Evolutionary conservation across 2,113 vertebrate genomes (phyloP).

Genomic region (Rattus rattus): DNA sequence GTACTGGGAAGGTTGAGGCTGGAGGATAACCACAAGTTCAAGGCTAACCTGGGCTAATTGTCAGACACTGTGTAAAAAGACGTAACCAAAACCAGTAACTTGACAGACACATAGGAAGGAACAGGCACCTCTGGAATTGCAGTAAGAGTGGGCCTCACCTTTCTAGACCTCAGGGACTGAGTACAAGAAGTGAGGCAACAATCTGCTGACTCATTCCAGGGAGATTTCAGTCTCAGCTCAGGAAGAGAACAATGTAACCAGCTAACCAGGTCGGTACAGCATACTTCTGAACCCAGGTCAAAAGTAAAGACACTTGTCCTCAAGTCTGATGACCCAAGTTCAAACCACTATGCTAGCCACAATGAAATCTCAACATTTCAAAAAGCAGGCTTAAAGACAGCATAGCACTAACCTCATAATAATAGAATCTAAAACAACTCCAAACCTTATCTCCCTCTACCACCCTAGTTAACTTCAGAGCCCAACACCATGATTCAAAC

Average conservation of each 20-base stretch:
- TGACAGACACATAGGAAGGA: background rate
- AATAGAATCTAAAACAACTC: background rate
- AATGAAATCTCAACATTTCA: background rate
- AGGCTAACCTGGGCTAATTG: background rate
- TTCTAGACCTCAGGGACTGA: background rate
- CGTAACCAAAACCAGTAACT: background rate
- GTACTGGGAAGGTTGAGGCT: background rate
- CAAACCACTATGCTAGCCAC: background rate
- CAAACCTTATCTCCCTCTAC: background rate
- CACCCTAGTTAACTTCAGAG: background rate
- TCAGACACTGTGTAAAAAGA: background rate
- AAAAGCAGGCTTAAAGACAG: background rate
- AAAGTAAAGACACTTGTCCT: background rate
- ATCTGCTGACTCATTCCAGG: background rate
- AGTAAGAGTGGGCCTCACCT: background rate
- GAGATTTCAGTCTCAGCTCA: background rate
- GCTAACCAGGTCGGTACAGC: background rate
- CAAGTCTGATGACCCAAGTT: background rate
- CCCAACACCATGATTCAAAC: too few species aligned
- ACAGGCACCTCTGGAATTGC: background rate
- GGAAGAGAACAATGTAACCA: background rate
- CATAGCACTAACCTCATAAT: background rate
- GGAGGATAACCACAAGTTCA: too few species aligned
- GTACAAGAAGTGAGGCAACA: too few species aligned
- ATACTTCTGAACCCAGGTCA: background rate